Evolutionary conservation across 2,888 invertebrate genomes (phyloP).

Genomic region (Dendrolimus pini): DNA sequence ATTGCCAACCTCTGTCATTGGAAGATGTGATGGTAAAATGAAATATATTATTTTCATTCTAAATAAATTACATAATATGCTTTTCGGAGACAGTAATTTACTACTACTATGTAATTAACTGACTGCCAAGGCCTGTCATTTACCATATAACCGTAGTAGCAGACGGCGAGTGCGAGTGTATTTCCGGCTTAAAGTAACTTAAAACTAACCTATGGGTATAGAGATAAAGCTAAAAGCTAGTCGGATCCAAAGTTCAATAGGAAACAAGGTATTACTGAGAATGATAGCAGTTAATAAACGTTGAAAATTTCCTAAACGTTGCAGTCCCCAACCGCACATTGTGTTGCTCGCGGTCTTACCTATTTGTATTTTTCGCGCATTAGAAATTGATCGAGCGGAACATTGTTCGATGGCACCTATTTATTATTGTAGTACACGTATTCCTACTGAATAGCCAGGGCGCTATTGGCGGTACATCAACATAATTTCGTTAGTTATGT

Average conservation of each 20-base stretch:
- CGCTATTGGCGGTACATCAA: slow-evolving; percentile 45
- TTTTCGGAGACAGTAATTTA: too few species aligned
- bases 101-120: too few species aligned
- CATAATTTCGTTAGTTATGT: slow-evolving; percentile 59
- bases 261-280: neutral
- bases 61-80: too few species aligned
- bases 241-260: neutral
- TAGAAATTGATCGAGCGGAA: slow-evolving; percentile 31
- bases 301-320: neutral
- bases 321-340: neutral
- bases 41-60: too few species aligned
- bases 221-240: too few species aligned
- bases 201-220: too few species aligned
- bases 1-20: too few species aligned
- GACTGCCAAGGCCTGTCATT: too few species aligned
- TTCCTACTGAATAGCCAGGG: slow-evolving; percentile 41
- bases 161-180: too few species aligned
- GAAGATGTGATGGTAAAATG: too few species aligned
- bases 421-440: slow-evolving; percentile 44
- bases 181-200: too few species aligned
- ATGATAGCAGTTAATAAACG: neutral
- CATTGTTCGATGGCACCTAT: slow-evolving; percentile 25
- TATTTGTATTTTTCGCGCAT: slow-evolving; percentile 11
- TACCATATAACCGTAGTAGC: too few species aligned
- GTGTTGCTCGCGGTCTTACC: neutral